Evolutionary conservation across 2,797 vertebrate genomes (phyloP).

Genomic region (Sebastes steindachneri): DNA sequence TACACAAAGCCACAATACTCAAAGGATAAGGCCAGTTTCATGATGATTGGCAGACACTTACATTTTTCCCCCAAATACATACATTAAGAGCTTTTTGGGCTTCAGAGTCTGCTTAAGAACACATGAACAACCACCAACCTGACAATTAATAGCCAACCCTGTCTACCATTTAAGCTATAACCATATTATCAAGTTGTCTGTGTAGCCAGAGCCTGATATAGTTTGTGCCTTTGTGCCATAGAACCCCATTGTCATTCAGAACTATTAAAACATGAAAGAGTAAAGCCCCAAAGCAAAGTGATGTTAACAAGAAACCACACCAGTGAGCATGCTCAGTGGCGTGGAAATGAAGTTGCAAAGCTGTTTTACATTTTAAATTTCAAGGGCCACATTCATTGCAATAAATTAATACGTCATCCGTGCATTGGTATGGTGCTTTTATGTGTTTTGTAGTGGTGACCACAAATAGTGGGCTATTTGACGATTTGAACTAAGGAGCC

Average conservation of each 20-base stretch:
- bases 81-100: background rate
- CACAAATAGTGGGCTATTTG: fast-evolving
- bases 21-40: background rate
- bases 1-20: background rate
- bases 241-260: background rate
- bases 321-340: background rate
- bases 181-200: conserved; percentile 6
- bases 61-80: background rate
- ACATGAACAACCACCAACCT: background rate
- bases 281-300: background rate
- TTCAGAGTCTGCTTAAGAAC: conserved; percentile 1
- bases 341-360: too few relatives aligned
- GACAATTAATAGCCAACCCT: conserved; percentile 6
- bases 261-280: conserved; percentile 12
- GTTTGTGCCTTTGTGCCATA: conserved; percentile 16
- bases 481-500: too few relatives aligned
- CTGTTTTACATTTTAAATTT: too few relatives aligned
- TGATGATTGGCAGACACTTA: background rate
- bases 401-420: too few relatives aligned
- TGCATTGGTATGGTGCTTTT: too few relatives aligned
- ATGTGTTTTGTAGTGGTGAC: too few relatives aligned
- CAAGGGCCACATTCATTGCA: too few relatives aligned
- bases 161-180: conserved; percentile 11
- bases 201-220: conserved; percentile 9
- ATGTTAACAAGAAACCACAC: conserved; percentile 9